These are phyloP conservation scores for Smittia aterrima DNA, from an alignment of 2,888 invertebrate species.

Conservation along the genomic window DNA sequence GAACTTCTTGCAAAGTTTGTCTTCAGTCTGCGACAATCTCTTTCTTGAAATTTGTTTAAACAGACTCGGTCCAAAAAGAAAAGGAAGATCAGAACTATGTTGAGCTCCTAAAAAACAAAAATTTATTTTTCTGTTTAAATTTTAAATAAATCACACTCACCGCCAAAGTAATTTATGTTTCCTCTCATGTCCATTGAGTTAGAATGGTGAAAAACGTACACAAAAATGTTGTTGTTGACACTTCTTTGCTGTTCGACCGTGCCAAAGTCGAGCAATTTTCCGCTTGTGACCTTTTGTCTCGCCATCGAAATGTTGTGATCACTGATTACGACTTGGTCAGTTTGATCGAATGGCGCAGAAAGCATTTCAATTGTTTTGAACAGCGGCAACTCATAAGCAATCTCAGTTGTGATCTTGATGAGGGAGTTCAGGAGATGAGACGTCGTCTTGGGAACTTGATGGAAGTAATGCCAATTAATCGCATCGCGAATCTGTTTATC, in stretches of 20 bases:
- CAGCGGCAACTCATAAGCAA: conserved; percentile 51
- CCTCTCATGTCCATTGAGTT: conserved; percentile 54
- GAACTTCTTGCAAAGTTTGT: conserved; percentile 57
- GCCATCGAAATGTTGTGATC: conserved; percentile 20
- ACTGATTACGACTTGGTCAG: conserved; percentile 5
- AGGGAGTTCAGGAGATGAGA: conserved; percentile 49
- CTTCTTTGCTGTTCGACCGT: conserved; percentile 22
- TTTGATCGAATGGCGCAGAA: conserved; percentile 13
- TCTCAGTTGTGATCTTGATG: conserved; percentile 52
- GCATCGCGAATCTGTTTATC: conserved; percentile 45
- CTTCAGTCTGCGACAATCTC: conserved; percentile 61
- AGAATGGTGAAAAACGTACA: conserved; percentile 51
- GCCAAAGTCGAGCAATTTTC: conserved; percentile 24
- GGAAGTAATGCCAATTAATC: conserved; percentile 52
- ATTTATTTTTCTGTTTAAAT: background rate
- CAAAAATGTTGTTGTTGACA: conserved; percentile 45
- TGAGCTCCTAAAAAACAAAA: conserved; percentile 57
- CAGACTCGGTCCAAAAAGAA: conserved; percentile 65
- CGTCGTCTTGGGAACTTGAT: conserved; percentile 45
- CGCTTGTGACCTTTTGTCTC: conserved; percentile 1
- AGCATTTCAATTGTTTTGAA: conserved; percentile 48
- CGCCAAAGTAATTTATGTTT: conserved; percentile 50
- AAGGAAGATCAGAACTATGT: conserved; percentile 65
- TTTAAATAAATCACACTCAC: conserved; percentile 45
- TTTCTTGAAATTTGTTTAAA: conserved; percentile 66